phyloP scores from a whole-genome alignment of 2,797 vertebrate species.

The Onychomys torridus region DNA sequence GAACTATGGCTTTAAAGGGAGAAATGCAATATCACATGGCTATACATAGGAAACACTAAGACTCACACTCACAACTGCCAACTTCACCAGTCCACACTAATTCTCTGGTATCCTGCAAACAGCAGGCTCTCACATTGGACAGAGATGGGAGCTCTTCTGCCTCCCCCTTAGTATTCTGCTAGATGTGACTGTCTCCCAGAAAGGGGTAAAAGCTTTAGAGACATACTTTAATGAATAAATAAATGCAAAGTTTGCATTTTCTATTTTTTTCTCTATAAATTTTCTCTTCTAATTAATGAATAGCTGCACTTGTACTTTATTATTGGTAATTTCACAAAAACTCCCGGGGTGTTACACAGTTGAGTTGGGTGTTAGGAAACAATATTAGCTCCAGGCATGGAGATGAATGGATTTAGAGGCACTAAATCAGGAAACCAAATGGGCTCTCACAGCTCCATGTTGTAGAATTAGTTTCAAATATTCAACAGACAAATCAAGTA shows the following conservation, averaged over 20 bases:
- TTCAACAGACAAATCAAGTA: constrained; percentile 57
- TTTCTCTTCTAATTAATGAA: constrained; percentile 65
- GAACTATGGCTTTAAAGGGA: neutral
- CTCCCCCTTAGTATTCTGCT: neutral
- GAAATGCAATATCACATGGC: neutral
- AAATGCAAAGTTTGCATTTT: constrained; percentile 42
- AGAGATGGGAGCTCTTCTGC: neutral
- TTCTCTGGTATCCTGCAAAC: neutral
- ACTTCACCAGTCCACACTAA: constrained; percentile 15
- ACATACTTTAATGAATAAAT: constrained; percentile 63
- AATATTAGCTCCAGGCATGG: constrained; percentile 39
- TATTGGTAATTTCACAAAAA: constrained; percentile 67
- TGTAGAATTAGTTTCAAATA: constrained; percentile 69
- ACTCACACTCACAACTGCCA: neutral
- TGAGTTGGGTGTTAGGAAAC: constrained; percentile 37
- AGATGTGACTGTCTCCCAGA: neutral
- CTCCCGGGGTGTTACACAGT: constrained; percentile 20
- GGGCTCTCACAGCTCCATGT: constrained; percentile 40
- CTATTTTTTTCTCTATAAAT: constrained; percentile 52
- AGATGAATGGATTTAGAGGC: constrained; percentile 64
- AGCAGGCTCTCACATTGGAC: neutral
- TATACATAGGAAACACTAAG: constrained; percentile 41
- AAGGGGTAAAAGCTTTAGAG: neutral
- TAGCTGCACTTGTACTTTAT: constrained; percentile 40
- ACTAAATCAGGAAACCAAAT: constrained; percentile 72